These are phyloP conservation scores for Drosophila gunungcola DNA, from an alignment of 1,140 invertebrate species.

Conservation along the genomic window DNA sequence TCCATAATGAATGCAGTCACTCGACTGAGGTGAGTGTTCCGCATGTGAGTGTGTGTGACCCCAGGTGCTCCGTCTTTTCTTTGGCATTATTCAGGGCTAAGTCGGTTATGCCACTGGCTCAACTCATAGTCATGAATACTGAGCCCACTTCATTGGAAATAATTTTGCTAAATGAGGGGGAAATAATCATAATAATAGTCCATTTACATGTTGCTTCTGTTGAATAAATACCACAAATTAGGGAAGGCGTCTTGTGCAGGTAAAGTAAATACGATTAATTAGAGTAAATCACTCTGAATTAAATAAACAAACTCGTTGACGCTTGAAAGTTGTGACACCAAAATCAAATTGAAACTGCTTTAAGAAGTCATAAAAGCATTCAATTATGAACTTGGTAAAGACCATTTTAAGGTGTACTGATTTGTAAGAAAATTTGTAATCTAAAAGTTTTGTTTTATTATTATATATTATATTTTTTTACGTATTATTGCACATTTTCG, in stretches of 20 bases:
- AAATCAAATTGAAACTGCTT: too few relatives aligned
- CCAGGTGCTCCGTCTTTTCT: not conserved
- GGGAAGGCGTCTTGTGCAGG: not conserved
- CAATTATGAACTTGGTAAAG: too few relatives aligned
- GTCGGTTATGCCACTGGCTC: not conserved
- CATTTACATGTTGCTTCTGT: not conserved
- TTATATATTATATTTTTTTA: too few relatives aligned
- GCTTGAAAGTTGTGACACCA: too few relatives aligned
- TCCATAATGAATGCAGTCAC: conserved; percentile 50
- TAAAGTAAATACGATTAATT: too few relatives aligned
- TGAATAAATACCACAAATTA: not conserved
- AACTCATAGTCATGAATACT: not conserved
- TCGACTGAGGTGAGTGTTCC: conserved; percentile 15
- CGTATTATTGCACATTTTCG: too few relatives aligned
- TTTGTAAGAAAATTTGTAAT: too few relatives aligned
- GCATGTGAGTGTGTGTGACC: not conserved
- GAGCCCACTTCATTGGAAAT: conserved; percentile 2
- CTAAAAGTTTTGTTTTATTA: too few relatives aligned
- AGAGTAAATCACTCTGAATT: too few relatives aligned
- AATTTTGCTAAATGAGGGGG: not conserved
- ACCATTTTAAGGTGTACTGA: too few relatives aligned
- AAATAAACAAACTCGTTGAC: too few relatives aligned
- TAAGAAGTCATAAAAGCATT: too few relatives aligned
- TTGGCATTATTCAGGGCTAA: not conserved
- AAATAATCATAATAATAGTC: not conserved